A percentile compares a stretch with the other conserved stretches of the same genome.
Conservation (phyloP, 2,888 invertebrate species). For the Odontomyia ornata region DNA sequence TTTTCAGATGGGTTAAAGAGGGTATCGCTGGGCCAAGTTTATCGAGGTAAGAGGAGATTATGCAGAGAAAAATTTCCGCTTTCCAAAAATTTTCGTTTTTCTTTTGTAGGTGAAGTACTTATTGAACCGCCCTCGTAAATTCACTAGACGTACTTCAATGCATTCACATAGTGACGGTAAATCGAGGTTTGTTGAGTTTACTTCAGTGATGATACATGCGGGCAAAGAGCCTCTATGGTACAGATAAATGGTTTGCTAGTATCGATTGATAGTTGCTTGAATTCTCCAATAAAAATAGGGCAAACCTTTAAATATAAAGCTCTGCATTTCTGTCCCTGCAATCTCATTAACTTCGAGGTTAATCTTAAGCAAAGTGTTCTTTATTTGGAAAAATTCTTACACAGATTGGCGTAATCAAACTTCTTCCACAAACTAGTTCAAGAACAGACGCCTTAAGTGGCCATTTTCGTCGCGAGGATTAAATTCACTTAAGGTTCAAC, state of each 20-base stretch:
- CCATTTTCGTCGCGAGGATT: conserved; percentile 61
- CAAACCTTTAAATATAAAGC: conserved; percentile 67
- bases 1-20: too few species aligned
- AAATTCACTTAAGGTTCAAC: conserved; percentile 61
- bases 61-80: too few species aligned
- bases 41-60: too few species aligned
- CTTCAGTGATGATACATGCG: conserved; percentile 64
- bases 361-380: conserved; percentile 68
- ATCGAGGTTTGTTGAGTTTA: too few species aligned
- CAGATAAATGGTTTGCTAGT: conserved; percentile 65
- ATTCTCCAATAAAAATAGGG: conserved; percentile 67
- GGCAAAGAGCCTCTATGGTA: conserved; percentile 68
- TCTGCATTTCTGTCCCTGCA: conserved; percentile 69
- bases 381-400: conserved; percentile 67
- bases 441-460: too few species aligned
- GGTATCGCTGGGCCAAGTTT: too few species aligned
- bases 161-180: conserved; percentile 58
- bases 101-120: too few species aligned
- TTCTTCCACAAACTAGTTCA: conserved; percentile 72
- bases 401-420: conserved; percentile 67
- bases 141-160: conserved; percentile 63
- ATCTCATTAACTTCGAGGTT: conserved; percentile 59
- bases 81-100: too few species aligned
- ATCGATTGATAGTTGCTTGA: conserved; percentile 63
- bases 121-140: too few species aligned